phyloP scores from a whole-genome alignment of 2,888 invertebrate species.

The Oeneis ivallda region DNA sequence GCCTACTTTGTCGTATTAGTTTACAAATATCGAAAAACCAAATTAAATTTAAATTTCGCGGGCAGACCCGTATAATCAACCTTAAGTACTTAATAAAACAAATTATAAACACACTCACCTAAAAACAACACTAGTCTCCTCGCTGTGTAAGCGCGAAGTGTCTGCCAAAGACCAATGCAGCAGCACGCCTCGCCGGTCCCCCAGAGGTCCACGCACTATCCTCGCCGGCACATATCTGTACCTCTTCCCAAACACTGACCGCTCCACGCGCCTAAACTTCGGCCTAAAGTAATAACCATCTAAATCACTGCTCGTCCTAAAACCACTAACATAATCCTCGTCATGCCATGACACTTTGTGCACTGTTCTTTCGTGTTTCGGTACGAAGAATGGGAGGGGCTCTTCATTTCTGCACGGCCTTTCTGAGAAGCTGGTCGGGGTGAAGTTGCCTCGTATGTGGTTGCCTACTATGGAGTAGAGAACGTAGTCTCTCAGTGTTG shows the following conservation, averaged over 20 bases:
- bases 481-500: constrained; percentile 64
- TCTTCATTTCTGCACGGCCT: constrained; percentile 63
- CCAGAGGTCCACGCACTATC: constrained; percentile 66
- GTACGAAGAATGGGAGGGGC: constrained; percentile 64
- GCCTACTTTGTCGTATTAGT: too few relatives aligned
- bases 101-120: constrained; percentile 58
- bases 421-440: constrained; percentile 64
- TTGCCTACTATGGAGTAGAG: constrained; percentile 67
- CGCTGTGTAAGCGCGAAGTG: constrained; percentile 60
- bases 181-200: constrained; percentile 52
- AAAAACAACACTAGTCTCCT: constrained; percentile 73
- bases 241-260: constrained; percentile 53
- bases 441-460: constrained; percentile 71
- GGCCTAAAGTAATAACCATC: constrained; percentile 66
- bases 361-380: constrained; percentile 57
- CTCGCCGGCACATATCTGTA: constrained; percentile 59
- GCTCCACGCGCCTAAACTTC: constrained; percentile 54
- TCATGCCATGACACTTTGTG: constrained; percentile 48
- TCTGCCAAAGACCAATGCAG: constrained; percentile 71
- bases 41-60: too few relatives aligned
- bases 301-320: constrained; percentile 47
- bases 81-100: too few relatives aligned
- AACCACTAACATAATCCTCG: constrained; percentile 34
- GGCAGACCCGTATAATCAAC: too few relatives aligned
- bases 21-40: too few relatives aligned